These are phyloP conservation scores for Sebastes fasciatus DNA, from an alignment of 2,113 vertebrate genomes.

Conservation along the genomic window DNA sequence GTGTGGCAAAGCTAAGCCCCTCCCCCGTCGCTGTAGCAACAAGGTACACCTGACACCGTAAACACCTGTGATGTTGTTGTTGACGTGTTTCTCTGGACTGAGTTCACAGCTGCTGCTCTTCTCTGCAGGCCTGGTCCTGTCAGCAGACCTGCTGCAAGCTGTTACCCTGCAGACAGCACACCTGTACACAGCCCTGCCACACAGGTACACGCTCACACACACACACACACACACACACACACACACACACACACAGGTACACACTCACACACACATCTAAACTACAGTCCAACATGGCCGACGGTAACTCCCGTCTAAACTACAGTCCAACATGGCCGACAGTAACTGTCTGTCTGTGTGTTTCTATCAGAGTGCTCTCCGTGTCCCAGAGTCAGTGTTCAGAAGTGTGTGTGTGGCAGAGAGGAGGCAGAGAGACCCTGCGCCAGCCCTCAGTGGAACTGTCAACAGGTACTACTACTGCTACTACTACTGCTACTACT, in stretches of 20 bases:
- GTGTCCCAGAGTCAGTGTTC: conserved; percentile 92
- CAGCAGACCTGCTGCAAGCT: conserved; percentile 83
- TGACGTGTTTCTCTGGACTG: no score
- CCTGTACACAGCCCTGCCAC: conserved; percentile 66
- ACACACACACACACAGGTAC: neutral
- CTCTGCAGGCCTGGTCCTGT: conserved; percentile 88
- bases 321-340: neutral
- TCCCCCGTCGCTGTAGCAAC: conserved; percentile 93
- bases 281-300: neutral
- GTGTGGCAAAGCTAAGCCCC: conserved; percentile 90
- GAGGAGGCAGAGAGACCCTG: conserved; percentile 88
- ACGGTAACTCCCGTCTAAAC: neutral
- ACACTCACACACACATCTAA: neutral
- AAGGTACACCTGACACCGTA: conserved; percentile 75
- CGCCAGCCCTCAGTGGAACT: conserved; percentile 92
- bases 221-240: conserved; percentile 2
- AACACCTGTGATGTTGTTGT: no score
- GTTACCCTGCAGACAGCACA: conserved; percentile 91
- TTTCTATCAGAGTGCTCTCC: conserved; percentile 83
- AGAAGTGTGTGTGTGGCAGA: conserved; percentile 91
- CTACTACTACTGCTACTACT: conserved; percentile 61
- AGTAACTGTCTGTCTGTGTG: conserved; percentile 17
- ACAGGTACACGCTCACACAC: conserved; percentile 49
- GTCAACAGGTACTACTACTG: conserved; percentile 83
- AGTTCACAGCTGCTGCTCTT: no score